Conservation (phyloP, 1,140 invertebrate genomes). For the Drosophila paulistorum region DNA sequence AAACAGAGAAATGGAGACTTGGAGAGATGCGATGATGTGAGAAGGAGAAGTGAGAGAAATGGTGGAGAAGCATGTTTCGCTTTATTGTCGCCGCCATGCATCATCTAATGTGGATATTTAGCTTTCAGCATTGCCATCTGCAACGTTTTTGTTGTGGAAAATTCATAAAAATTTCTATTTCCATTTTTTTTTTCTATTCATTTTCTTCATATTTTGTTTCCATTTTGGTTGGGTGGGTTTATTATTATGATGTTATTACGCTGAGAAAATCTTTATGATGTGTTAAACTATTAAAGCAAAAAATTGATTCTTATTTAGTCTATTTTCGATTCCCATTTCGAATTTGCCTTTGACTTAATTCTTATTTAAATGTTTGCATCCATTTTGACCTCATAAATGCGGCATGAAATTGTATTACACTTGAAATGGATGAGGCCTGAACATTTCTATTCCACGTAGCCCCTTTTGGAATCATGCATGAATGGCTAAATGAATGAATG, state of each 20-base stretch:
- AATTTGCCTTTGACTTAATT: slow-evolving; percentile 51
- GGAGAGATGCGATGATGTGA: slow-evolving; percentile 8
- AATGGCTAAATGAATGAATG: slow-evolving; percentile 19
- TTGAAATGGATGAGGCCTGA: slow-evolving; percentile 21
- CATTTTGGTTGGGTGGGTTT: background rate
- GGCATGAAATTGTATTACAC: slow-evolving; percentile 58
- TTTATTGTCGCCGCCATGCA: slow-evolving; percentile 72
- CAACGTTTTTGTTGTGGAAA: slow-evolving; percentile 27
- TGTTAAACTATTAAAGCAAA: slow-evolving; percentile 72
- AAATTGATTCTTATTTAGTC: slow-evolving; percentile 39
- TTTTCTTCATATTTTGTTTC: background rate
- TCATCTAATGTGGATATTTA: slow-evolving; percentile 62
- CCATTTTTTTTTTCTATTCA: background rate
- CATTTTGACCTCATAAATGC: slow-evolving; percentile 68
- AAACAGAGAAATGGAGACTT: slow-evolving; percentile 18
- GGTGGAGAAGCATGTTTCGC: slow-evolving; percentile 43
- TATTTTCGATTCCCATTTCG: slow-evolving; percentile 31
- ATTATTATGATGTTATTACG: slow-evolving; percentile 40
- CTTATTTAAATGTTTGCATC: slow-evolving; percentile 54
- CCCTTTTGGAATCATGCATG: slow-evolving; percentile 3
- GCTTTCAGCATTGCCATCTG: slow-evolving; percentile 70
- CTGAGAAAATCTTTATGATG: slow-evolving; percentile 71
- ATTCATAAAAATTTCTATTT: slow-evolving; percentile 32
- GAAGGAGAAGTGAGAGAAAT: slow-evolving; percentile 6
- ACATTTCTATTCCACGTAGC: background rate